These are phyloP conservation scores for Pyralis farinalis DNA, from an alignment of 2,888 invertebrate species.

Conservation along the genomic window DNA sequence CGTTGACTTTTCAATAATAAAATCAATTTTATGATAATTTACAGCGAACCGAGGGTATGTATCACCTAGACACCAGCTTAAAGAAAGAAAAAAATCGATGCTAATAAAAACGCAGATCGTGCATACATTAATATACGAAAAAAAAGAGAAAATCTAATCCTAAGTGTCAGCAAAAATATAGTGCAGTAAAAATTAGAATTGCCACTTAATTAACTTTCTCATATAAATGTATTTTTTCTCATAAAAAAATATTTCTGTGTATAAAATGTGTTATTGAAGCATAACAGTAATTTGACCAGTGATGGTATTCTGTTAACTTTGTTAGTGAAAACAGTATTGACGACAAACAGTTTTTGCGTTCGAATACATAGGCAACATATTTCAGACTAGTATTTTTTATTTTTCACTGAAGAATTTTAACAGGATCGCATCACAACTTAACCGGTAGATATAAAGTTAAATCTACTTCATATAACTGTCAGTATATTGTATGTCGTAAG, in stretches of 20 bases:
- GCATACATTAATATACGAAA: slow-evolving; percentile 75
- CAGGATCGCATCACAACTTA: slow-evolving; percentile 26
- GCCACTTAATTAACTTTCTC: slow-evolving; percentile 76
- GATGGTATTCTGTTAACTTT: slow-evolving; percentile 38
- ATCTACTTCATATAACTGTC: slow-evolving; percentile 64
- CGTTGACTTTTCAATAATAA: slow-evolving; percentile 37
- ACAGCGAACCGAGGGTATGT: slow-evolving; percentile 36
- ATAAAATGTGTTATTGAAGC: slow-evolving; percentile 76
- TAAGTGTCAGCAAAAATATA: slow-evolving; percentile 80
- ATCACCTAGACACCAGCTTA: slow-evolving; percentile 47
- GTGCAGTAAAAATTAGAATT: slow-evolving; percentile 78
- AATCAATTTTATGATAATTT: slow-evolving; percentile 43
- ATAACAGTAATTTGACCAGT: slow-evolving; percentile 57
- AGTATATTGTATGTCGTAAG: slow-evolving; percentile 70
- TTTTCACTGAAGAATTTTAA: too few relatives aligned
- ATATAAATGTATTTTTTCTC: slow-evolving; percentile 64
- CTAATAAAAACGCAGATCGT: slow-evolving; percentile 78
- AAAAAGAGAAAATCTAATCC: slow-evolving; percentile 59
- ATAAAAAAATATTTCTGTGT: slow-evolving; percentile 79
- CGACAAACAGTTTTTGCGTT: too few relatives aligned
- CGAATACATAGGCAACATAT: too few relatives aligned
- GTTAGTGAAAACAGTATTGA: too few relatives aligned
- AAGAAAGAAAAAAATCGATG: slow-evolving; percentile 55
- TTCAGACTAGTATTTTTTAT: too few relatives aligned
- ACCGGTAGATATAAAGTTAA: slow-evolving; percentile 74